Conservation (phyloP, 37 sponge, comb jelly and placozoan genomes). For the Aphrocallistes beatrix region DNA sequence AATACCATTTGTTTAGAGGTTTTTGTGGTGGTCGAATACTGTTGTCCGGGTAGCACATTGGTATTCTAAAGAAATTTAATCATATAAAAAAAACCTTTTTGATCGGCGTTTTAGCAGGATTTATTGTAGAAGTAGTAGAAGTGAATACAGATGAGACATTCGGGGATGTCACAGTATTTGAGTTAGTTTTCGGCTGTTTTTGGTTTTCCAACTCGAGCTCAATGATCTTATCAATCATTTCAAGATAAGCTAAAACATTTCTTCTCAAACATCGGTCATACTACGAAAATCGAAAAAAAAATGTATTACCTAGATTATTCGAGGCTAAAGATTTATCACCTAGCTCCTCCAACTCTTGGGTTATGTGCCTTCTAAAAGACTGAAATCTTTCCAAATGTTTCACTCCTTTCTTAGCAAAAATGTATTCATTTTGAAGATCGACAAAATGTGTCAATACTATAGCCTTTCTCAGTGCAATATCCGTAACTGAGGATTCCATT, state of each 20-base stretch:
- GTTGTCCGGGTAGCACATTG: no score
- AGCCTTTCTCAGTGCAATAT: not conserved
- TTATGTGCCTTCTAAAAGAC: not conserved
- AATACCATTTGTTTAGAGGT: no score
- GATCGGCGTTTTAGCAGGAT: no score
- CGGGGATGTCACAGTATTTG: no score
- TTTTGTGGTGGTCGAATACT: no score
- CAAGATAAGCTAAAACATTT: not conserved
- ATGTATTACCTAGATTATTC: not conserved
- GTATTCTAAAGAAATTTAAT: no score
- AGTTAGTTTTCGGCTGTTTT: not conserved
- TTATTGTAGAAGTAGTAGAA: no score
- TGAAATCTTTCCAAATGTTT: not conserved
- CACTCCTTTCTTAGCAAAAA: not conserved
- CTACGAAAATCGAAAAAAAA: no score
- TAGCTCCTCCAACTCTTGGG: not conserved
- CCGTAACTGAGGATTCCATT: not conserved
- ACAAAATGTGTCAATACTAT: not conserved
- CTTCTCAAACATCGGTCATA: no score
- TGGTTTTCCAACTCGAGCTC: not conserved
- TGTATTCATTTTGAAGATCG: not conserved
- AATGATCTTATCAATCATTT: not conserved
- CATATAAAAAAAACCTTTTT: no score
- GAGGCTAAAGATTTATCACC: not conserved
- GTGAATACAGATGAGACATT: no score